Evolutionary conservation across 1,140 invertebrate species (phyloP), one percentile per base, ranked within the genome.

Genomic region (Adelges cooleyi): DNA sequence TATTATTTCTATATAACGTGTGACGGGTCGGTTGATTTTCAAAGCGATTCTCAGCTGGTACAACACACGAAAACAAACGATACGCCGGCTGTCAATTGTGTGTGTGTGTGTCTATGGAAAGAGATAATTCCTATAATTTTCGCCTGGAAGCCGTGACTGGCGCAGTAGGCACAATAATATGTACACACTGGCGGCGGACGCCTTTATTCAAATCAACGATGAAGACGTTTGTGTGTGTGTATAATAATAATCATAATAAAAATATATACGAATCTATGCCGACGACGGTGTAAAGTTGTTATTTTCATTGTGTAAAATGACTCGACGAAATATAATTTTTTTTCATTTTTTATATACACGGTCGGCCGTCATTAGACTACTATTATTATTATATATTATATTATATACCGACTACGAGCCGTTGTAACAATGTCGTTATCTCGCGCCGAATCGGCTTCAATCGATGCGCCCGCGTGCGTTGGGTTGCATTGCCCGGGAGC

Each of bases 301-400:
- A 46, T 48, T 62, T 48, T 62, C 56, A 62, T 62, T 62, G 56
- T 62, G 56, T 62, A 46, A 62, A 62, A 62, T 62, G 56, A 62
- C 56, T 62, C 29, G 56, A 62, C 56, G 33, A 42, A 62, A 48
- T 62, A 62, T 44, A 4, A 44, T 44, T 44, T n/a, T 44, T 22
- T 11, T 18, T 15, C 13, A 10, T 44, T 22, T 11, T 18, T 15
- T 5, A 10, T 9, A 38, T 22, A 29, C 23, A 5, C 40, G 53
- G 23, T n/a, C 40, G 15, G 40, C 44, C 56, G 18, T 62, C 56
- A 46, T 62, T 62, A 62, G 56, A 42, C 42, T 25, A 8, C 22
- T 44, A 59, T 59, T 29, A 46, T 46, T 56, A 56, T 56, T n/a
- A 42, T n/a, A n/a, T 53, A 15, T 53, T 5, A 18, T 54, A n/a